Percentiles rank a stretch among this genome's conserved stretches.
phyloP scores from a whole-genome alignment of 2,888 invertebrate genomes.

The Serripes groenlandicus region DNA sequence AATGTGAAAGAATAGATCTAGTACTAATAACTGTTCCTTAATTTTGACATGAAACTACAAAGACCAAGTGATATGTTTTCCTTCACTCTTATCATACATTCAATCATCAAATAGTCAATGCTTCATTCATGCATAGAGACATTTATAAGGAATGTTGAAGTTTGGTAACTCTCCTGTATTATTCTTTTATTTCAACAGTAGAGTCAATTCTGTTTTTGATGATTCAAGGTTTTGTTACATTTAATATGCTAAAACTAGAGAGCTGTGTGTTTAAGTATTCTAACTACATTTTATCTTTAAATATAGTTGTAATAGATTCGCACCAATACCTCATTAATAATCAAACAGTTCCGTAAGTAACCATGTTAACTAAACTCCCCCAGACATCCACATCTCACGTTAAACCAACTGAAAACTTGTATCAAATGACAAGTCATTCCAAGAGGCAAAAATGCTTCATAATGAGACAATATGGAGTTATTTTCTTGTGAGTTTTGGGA shows the following conservation, averaged over 20 bases:
- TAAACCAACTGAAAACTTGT: too few species aligned
- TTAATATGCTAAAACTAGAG: background rate
- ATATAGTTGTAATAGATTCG: background rate
- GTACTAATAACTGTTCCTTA: too few species aligned
- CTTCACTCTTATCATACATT: conserved; percentile 11
- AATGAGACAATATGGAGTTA: too few species aligned
- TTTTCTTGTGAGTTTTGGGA: too few species aligned
- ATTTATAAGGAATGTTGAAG: background rate
- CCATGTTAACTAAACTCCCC: too few species aligned
- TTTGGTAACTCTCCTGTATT: background rate
- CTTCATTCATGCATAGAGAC: background rate
- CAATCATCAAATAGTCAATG: conserved; percentile 16
- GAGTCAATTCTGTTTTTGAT: conserved; percentile 1
- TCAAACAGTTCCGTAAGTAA: too few species aligned
- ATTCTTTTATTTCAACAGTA: background rate
- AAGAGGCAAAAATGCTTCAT: too few species aligned
- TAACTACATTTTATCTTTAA: conserved; percentile 31
- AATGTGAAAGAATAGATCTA: too few species aligned
- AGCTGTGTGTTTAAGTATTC: background rate
- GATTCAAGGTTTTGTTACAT: conserved; percentile 3
- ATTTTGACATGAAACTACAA: conserved; percentile 3
- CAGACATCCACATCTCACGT: too few species aligned
- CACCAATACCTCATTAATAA: too few species aligned
- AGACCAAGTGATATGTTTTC: background rate
- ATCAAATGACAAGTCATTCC: too few species aligned